Percentiles rank a stretch among this genome's conserved stretches.
Conservation (phyloP, 2,888 invertebrate genomes). For the Habrosyne pyritoides region DNA sequence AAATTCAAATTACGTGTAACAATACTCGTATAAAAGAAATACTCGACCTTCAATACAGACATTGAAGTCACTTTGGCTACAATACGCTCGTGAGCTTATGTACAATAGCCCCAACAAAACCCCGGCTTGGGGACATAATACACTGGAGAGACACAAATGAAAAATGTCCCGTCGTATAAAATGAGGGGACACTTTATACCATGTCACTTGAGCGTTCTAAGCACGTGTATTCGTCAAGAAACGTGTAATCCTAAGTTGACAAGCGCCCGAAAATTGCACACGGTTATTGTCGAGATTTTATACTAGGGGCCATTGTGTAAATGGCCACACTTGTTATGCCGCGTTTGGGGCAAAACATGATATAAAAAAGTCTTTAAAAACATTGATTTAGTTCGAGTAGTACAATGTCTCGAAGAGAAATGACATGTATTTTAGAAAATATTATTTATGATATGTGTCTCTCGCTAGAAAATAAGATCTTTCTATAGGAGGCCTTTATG, state of each 20-base stretch:
- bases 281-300: conserved; percentile 65
- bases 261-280: conserved; percentile 53
- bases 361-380: neutral
- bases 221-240: conserved; percentile 48
- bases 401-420: no score
- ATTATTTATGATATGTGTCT: no score
- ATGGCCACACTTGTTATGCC: conserved; percentile 43
- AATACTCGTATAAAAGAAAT: neutral
- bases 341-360: conserved; percentile 23
- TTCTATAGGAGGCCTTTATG: no score
- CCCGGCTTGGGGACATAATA: conserved; percentile 15
- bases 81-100: conserved; percentile 28
- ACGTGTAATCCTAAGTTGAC: conserved; percentile 49
- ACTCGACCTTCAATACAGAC: conserved; percentile 7
- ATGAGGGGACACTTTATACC: conserved; percentile 19
- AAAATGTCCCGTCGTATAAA: conserved; percentile 33
- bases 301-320: conserved; percentile 49
- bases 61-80: conserved; percentile 11
- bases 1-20: conserved; percentile 8
- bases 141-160: conserved; percentile 24
- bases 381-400: no score
- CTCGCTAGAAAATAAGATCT: no score
- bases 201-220: conserved; percentile 28
- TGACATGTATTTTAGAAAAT: no score
- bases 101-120: conserved; percentile 1